Percentiles rank a stretch among this genome's conserved stretches.
These are phyloP conservation scores for Gambelia wislizenii DNA, from an alignment of 2,797 vertebrate genomes.

Conservation along the genomic window DNA sequence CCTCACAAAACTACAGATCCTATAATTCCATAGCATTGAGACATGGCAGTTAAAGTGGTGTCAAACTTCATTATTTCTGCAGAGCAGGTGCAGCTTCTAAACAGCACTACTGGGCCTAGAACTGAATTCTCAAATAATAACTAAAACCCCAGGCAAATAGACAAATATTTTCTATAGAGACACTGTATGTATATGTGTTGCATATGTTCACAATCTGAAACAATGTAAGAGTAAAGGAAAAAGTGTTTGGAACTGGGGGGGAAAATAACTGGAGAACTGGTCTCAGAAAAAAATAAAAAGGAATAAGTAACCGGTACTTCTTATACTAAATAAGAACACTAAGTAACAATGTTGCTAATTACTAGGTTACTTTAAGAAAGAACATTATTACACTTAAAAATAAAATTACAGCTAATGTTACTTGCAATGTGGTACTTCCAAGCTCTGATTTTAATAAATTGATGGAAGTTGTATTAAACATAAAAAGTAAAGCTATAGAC, in stretches of 20 bases:
- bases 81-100: too few species aligned
- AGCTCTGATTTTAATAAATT: neutral
- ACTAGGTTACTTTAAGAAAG: neutral
- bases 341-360: neutral
- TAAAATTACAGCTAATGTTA: neutral
- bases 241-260: neutral
- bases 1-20: too few species aligned
- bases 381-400: neutral
- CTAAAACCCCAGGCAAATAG: neutral
- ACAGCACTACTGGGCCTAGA: too few species aligned
- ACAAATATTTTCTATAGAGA: neutral
- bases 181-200: neutral
- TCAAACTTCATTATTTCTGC: too few species aligned
- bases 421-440: too few species aligned
- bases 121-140: neutral
- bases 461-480: neutral
- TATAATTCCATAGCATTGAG: too few species aligned
- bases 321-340: neutral
- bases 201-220: neutral
- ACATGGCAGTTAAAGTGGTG: too few species aligned
- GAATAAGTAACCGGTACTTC: neutral
- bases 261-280: too few species aligned
- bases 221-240: neutral
- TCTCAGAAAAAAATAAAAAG: neutral
- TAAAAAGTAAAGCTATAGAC: neutral